phyloP scores from a whole-genome alignment of 2,797 vertebrate genomes.

The Acanthopagrus latus region DNA sequence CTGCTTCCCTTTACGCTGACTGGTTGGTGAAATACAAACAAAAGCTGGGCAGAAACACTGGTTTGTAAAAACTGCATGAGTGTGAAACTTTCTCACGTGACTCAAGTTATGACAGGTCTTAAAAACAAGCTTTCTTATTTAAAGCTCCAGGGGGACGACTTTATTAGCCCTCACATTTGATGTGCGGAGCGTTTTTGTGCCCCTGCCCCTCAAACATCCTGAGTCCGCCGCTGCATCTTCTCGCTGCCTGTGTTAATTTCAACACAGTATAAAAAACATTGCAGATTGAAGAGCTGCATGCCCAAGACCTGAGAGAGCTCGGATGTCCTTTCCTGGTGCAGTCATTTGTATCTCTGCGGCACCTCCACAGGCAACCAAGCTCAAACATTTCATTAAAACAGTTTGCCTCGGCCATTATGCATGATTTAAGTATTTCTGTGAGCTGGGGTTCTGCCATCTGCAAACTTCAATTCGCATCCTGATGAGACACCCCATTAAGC shows the following conservation, averaged over 20 bases:
- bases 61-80: constrained; percentile 42
- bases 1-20: constrained; percentile 63
- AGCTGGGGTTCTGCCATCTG: constrained; percentile 20
- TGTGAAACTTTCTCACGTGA: constrained; percentile 21
- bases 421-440: constrained; percentile 56
- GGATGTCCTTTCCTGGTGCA: constrained; percentile 38
- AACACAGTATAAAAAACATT: constrained; percentile 38
- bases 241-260: constrained; percentile 28
- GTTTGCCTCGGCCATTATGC: constrained; percentile 53
- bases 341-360: constrained; percentile 51
- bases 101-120: constrained; percentile 41
- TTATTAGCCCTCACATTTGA: constrained; percentile 30
- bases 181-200: too few relatives aligned
- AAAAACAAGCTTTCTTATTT: constrained; percentile 36
- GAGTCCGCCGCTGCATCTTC: constrained; percentile 13
- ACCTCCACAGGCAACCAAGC: constrained; percentile 37
- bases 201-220: too few relatives aligned
- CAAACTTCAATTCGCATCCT: constrained; percentile 17
- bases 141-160: constrained; percentile 17
- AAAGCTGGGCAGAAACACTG: constrained; percentile 19
- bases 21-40: constrained; percentile 41
- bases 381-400: constrained; percentile 57
- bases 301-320: constrained; percentile 27
- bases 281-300: constrained; percentile 44
- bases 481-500: constrained; percentile 3